phyloP scores from a whole-genome alignment of 1,140 invertebrate species.

The Protaetia brevitarsis region DNA sequence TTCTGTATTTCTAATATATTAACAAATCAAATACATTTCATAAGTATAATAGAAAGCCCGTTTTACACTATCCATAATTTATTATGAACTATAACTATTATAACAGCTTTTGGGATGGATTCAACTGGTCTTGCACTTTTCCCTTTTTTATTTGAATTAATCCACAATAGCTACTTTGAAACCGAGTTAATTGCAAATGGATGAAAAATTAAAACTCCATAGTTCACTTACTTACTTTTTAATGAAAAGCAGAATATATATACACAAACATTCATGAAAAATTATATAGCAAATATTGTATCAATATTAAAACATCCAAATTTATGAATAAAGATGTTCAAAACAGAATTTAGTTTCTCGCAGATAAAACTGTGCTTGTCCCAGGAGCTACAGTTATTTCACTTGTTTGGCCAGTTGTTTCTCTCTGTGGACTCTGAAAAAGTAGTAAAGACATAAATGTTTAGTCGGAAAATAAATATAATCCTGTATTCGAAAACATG shows the following conservation, averaged over 20 bases:
- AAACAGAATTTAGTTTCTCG: slow-evolving; percentile 35
- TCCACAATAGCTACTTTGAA: too few relatives aligned
- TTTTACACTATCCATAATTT: too few relatives aligned
- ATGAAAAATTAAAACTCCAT: not conserved
- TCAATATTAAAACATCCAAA: not conserved
- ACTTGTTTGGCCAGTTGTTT: slow-evolving; percentile 42
- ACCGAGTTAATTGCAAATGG: not conserved
- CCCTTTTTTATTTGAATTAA: too few relatives aligned
- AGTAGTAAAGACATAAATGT: not conserved
- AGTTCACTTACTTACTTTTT: not conserved
- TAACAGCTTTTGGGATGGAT: too few relatives aligned
- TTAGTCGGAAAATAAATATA: not conserved
- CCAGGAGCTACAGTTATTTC: slow-evolving; percentile 48
- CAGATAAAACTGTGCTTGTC: slow-evolving; percentile 40
- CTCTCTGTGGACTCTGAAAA: slow-evolving; percentile 47
- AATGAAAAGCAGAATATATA: slow-evolving; percentile 15
- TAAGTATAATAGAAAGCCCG: too few relatives aligned
- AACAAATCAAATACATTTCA: too few relatives aligned
- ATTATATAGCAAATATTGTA: slow-evolving; percentile 8
- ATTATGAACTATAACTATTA: too few relatives aligned
- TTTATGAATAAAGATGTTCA: not conserved
- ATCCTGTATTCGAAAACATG: not conserved
- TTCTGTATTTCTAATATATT: too few relatives aligned
- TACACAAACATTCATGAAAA: slow-evolving; percentile 1
- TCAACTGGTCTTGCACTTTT: too few relatives aligned